Evolutionary conservation across 2,113 vertebrate genomes (phyloP).

Genomic region (Psilopogon haemacephalus): DNA sequence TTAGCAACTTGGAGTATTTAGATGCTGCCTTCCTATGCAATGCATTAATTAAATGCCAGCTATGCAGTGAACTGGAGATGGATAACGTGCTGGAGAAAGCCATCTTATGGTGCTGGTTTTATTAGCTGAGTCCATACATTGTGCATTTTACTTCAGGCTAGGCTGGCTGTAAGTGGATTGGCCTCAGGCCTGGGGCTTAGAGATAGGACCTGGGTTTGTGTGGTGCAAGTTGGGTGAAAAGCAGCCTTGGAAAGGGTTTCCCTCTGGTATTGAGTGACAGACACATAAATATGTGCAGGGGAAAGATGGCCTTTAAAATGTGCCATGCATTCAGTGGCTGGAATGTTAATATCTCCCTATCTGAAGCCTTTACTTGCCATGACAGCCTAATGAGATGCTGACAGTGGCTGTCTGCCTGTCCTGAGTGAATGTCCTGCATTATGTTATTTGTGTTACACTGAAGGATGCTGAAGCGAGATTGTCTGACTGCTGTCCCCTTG

Average conservation of each 20-base stretch:
- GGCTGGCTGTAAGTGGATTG: constrained; percentile 13
- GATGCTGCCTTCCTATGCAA: background rate
- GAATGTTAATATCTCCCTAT: background rate
- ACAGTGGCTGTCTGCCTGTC: constrained; percentile 12
- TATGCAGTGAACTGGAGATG: background rate
- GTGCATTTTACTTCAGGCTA: constrained; percentile 19
- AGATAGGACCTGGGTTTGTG: background rate
- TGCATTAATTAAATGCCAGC: background rate
- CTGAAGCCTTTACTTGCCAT: background rate
- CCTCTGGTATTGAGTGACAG: background rate
- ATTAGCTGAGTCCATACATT: background rate
- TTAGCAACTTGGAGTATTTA: background rate
- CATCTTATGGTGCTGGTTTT: background rate
- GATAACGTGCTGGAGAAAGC: background rate
- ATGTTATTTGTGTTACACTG: constrained; percentile 48
- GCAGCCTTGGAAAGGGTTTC: background rate
- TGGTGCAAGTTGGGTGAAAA: background rate
- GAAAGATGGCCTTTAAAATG: background rate
- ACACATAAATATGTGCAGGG: background rate
- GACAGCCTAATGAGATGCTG: constrained; percentile 33
- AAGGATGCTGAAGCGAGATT: constrained; percentile 16
- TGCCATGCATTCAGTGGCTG: background rate
- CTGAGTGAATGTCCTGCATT: constrained; percentile 17
- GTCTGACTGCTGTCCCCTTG: constrained; percentile 36
- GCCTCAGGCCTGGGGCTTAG: background rate